A percentile compares a stretch with the other conserved stretches of the same genome.
Evolutionary conservation across 2,113 vertebrate species (phyloP).

Genomic region (Python bivittatus): DNA sequence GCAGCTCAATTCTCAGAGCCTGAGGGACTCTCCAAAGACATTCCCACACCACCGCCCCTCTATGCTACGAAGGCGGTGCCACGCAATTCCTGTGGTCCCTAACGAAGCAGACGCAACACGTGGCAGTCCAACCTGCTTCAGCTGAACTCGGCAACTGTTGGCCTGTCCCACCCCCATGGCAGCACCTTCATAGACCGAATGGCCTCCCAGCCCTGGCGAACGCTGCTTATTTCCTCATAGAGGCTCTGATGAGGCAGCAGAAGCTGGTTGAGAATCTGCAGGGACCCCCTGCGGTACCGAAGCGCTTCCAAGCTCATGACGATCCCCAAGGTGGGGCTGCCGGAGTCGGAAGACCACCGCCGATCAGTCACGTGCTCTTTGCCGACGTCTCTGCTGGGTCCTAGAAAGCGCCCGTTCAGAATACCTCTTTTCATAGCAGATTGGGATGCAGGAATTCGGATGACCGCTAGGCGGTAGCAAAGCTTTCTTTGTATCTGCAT

Average conservation of each 20-base stretch:
- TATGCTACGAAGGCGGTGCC: neutral
- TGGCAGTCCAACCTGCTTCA: neutral
- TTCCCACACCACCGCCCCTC: neutral
- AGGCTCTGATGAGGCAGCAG: constrained; percentile 80
- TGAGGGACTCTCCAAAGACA: neutral
- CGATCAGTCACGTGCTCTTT: neutral
- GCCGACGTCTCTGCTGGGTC: neutral
- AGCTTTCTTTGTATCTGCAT: neutral
- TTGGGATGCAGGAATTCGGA: neutral
- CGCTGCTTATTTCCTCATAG: constrained; percentile 77
- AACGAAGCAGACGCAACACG: neutral
- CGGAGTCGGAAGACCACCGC: neutral
- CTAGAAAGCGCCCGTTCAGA: neutral
- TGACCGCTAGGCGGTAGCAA: neutral
- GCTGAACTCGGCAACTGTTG: neutral
- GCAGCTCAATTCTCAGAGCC: neutral
- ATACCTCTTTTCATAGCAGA: neutral
- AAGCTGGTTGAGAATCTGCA: constrained; percentile 85
- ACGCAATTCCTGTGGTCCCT: neutral
- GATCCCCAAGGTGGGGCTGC: accelerated
- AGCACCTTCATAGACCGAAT: constrained; percentile 84
- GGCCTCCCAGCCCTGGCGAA: constrained; percentile 80
- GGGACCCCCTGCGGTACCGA: constrained; percentile 81
- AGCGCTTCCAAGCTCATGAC: constrained; percentile 75
- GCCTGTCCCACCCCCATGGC: neutral